Base-by-base conservation (phyloP, 2,888 invertebrate genomes). In the Nyleta sp. region DNA sequence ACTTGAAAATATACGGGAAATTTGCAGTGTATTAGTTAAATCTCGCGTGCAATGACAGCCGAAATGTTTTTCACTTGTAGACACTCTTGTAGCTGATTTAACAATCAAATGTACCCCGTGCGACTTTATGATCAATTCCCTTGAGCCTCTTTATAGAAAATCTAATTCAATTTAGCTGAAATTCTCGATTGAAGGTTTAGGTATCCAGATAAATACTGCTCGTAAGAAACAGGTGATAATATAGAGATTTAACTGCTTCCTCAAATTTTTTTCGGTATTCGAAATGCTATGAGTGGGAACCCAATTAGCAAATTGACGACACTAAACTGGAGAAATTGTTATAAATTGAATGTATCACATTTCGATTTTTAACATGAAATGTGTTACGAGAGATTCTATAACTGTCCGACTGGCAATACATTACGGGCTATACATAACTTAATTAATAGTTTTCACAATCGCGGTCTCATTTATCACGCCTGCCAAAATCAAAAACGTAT, bases 151-250 rank as follows among this genome's bases (percentile, higher is more conserved):
- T 17, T 42, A 2, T 35, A 17, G n/a, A 17, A 60, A 44, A 46
- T 59, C 60, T 67, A 74, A 74, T 67, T 53, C 53, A 59, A 65
- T 74, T 60, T 53, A 15, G 24, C 48, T 24, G 42, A 64, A 65
- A 64, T 28, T 64, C 42, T 40, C 48, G 22, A 57, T 33, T 4
- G 33, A 33, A 50, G 24, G 55, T 73, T 65, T 46, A 52, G 44
- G 50, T 52, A 38, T 57, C 35, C 40, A 10, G 57, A 20, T 31
- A 59, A 40, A 40, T 15, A 17, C 5, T 38, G 31, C 28, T 74
- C 74, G 60, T 74, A 44, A 67, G 35, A 46, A 74, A 38, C 60
- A 67, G 53, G 60, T 67, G 31, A 72, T 72, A 50, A n/a, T 35
- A 38, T 55, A 17, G 20, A 50, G 48, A n/a, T n/a, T 33, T 64